Conservation (phyloP, 2,113 vertebrate species). For the Genyomyrus donnyi region DNA sequence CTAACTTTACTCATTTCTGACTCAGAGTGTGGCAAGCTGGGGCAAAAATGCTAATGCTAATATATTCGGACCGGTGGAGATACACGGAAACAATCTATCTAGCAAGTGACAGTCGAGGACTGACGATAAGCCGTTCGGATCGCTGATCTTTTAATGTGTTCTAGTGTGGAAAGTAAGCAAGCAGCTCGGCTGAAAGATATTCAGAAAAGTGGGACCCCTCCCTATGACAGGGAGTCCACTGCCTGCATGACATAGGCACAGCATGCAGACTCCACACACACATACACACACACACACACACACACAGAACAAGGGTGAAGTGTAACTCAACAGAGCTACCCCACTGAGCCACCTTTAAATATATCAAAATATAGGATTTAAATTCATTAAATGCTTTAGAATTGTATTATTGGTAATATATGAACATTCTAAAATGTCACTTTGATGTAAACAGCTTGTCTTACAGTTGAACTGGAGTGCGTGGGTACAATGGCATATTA, state of each 20-base stretch:
- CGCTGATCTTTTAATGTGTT: background rate
- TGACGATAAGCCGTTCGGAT: background rate
- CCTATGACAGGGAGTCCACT: background rate
- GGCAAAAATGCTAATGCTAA: background rate
- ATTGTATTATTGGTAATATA: background rate
- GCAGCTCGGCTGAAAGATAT: background rate
- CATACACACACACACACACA: background rate
- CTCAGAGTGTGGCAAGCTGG: background rate
- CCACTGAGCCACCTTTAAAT: background rate
- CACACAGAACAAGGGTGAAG: background rate
- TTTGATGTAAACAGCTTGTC: background rate
- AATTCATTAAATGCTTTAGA: background rate
- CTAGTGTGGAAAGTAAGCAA: background rate
- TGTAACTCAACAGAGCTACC: background rate
- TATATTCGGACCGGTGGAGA: background rate
- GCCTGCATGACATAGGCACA: background rate
- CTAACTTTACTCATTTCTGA: background rate
- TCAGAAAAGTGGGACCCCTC: background rate
- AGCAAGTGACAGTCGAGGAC: background rate
- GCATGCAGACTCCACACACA: background rate
- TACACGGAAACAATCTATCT: background rate
- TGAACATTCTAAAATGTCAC: background rate
- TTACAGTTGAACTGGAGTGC: background rate
- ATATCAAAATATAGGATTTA: background rate
- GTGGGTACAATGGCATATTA: constrained; percentile 41